phyloP scores from a whole-genome alignment of 2,797 vertebrate species.

The Helarctos malayanus region DNA sequence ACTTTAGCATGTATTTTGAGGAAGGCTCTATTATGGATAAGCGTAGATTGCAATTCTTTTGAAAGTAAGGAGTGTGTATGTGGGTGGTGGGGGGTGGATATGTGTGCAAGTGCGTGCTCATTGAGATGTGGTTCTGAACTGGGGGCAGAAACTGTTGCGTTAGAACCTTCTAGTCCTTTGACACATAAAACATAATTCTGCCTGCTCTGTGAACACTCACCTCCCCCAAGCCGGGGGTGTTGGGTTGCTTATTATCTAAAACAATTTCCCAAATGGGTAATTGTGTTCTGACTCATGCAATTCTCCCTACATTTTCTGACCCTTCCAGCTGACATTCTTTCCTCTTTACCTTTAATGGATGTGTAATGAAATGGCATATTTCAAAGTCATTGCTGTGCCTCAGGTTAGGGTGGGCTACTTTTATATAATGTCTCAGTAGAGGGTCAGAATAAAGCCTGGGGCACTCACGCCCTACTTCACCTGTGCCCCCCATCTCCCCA shows the following conservation, averaged over 20 bases:
- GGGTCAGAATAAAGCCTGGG: not conserved
- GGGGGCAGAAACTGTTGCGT: not conserved
- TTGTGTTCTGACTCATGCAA: slow-evolving; percentile 67
- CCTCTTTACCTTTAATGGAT: slow-evolving; percentile 67
- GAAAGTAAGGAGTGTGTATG: not conserved
- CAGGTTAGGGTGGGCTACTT: not conserved
- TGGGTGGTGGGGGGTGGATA: accelerated
- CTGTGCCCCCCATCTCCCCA: accelerated
- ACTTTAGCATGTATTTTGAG: not conserved
- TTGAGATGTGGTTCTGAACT: not conserved
- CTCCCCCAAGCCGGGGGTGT: accelerated
- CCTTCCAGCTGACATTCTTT: slow-evolving; percentile 48
- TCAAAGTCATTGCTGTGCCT: slow-evolving; percentile 35
- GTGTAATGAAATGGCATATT: slow-evolving; percentile 40
- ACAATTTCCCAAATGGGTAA: slow-evolving; percentile 59
- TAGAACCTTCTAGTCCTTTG: not conserved
- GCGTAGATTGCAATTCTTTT: not conserved
- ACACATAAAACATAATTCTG: too few species aligned
- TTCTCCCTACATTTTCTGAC: slow-evolving; percentile 45
- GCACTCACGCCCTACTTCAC: accelerated
- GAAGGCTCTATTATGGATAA: not conserved
- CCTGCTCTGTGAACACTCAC: not conserved
- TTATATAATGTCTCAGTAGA: not conserved
- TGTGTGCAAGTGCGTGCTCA: not conserved
- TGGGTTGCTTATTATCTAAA: slow-evolving; percentile 17